Evolutionary conservation across 2,888 invertebrate genomes (phyloP).

Genomic region (Macropis europaea): DNA sequence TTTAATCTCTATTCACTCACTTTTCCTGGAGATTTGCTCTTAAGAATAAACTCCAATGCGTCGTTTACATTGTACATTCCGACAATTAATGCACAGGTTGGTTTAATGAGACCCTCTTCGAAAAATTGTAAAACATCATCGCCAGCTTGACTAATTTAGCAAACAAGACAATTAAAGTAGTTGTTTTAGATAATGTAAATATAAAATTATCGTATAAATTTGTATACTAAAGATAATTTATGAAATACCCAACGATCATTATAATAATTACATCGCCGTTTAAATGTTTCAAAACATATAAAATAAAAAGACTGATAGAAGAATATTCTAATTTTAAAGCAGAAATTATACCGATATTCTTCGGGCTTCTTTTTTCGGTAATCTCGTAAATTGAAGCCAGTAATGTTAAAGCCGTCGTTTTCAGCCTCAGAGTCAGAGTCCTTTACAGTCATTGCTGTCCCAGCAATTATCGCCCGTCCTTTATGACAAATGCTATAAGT

Average conservation of each 20-base stretch:
- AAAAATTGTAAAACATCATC: slow-evolving; percentile 83
- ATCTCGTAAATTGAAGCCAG: slow-evolving; percentile 81
- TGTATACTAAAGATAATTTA: no score
- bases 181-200: neutral
- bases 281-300: no score
- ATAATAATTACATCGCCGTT: no score
- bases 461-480: slow-evolving; percentile 72
- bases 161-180: slow-evolving; percentile 34
- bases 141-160: slow-evolving; percentile 80
- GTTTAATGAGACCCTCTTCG: slow-evolving; percentile 83
- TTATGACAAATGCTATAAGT: slow-evolving; percentile 48
- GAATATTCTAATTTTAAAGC: neutral
- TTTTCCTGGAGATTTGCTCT: slow-evolving; percentile 84
- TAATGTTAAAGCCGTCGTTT: slow-evolving; percentile 79
- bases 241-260: no score
- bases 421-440: slow-evolving; percentile 75
- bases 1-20: slow-evolving; percentile 71
- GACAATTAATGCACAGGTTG: slow-evolving; percentile 82
- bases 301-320: no score
- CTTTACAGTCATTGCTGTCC: slow-evolving; percentile 78
- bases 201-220: neutral
- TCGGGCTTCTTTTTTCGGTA: slow-evolving; percentile 81
- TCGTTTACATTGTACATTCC: slow-evolving; percentile 83
- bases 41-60: slow-evolving; percentile 82
- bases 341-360: slow-evolving; percentile 80